Conservation (phyloP, 2,113 vertebrate genomes). For the Dasypus novemcinctus region DNA sequence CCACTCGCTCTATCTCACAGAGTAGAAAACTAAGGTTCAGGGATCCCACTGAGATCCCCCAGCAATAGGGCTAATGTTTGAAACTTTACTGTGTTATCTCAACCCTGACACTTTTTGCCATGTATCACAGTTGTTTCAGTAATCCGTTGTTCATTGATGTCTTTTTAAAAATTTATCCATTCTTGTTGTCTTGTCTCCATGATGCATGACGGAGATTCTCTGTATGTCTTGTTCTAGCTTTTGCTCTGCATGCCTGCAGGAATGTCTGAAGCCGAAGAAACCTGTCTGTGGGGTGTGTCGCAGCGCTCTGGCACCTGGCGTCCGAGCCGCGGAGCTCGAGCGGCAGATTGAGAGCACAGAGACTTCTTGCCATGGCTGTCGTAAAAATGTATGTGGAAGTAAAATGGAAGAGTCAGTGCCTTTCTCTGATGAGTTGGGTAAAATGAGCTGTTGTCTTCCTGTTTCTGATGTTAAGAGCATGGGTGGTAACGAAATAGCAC, state of each 20-base stretch:
- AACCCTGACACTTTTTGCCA: not conserved
- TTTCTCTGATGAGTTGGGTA: not conserved
- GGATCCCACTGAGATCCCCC: not conserved
- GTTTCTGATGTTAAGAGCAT: not conserved
- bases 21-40: not conserved
- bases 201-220: constrained; percentile 59
- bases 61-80: not conserved
- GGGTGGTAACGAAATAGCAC: not conserved
- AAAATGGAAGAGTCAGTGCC: not conserved
- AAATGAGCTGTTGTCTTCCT: not conserved
- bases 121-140: not conserved
- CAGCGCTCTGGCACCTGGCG: constrained; percentile 85
- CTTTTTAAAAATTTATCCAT: constrained; percentile 57
- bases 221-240: constrained; percentile 85
- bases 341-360: constrained; percentile 89
- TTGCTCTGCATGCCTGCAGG: constrained; percentile 94
- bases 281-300: constrained; percentile 96
- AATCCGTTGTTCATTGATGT: constrained; percentile 51
- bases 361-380: constrained; percentile 94
- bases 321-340: constrained; percentile 89
- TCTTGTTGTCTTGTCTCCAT: constrained; percentile 64
- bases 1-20: not conserved
- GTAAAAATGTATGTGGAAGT: constrained; percentile 87
- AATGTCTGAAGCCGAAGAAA: constrained; percentile 95
- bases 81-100: not conserved